These are phyloP conservation scores for Hipparchia sbordonii DNA, from an alignment of 2,888 invertebrate species.

Conservation along the genomic window DNA sequence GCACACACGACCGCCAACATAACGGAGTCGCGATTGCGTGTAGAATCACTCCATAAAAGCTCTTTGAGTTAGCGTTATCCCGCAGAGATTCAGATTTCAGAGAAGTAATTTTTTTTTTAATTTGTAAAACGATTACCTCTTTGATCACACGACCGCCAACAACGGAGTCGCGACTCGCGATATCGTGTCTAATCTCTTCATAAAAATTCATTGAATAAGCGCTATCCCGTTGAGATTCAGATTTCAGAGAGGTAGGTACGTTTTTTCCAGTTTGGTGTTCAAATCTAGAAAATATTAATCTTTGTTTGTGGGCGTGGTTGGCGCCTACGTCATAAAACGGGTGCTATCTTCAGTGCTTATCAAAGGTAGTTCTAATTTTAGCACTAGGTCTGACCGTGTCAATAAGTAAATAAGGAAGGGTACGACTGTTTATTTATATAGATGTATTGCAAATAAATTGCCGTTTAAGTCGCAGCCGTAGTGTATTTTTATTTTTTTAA, in stretches of 20 bases:
- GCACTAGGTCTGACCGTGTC: neutral
- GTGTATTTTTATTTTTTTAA: conserved; percentile 16
- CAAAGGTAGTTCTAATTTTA: conserved; percentile 12
- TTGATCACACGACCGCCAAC: neutral
- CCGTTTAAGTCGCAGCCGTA: conserved; percentile 4
- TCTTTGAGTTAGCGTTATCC: neutral
- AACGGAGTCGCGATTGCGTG: neutral
- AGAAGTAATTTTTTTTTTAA: neutral
- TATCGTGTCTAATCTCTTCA: neutral
- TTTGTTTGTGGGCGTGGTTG: neutral
- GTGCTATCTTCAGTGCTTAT: neutral
- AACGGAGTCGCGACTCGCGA: neutral
- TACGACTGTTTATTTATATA: conserved; percentile 5
- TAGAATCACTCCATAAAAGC: neutral
- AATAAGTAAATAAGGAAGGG: conserved; percentile 8
- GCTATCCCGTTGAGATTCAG: neutral
- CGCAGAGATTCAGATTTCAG: neutral
- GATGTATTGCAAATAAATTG: conserved; percentile 11
- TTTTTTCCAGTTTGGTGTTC: neutral
- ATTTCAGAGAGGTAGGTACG: no score
- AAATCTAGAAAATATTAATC: neutral
- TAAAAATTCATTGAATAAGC: neutral
- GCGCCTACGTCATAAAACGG: conserved; percentile 6
- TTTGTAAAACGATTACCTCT: conserved; percentile 3
- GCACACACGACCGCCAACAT: neutral